Base-by-base conservation (phyloP, 2,888 invertebrate species). In the Dastarcus helophoroides region DNA sequence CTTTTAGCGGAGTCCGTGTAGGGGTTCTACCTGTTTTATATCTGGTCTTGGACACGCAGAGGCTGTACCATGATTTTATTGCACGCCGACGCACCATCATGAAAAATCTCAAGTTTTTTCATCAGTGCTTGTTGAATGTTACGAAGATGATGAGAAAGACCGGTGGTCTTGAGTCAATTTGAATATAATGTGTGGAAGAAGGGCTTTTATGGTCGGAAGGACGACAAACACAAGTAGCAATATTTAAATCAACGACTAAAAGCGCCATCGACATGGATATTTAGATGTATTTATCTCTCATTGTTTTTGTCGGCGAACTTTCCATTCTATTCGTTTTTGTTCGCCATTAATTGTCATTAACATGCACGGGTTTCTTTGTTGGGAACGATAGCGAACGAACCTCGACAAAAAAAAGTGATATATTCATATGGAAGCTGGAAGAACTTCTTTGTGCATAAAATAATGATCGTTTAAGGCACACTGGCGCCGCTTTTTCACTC, bases 11-110 rank as follows among this genome's bases (percentile, higher is more conserved):
- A 47, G 43, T 44, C 42, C 51, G 51, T 53, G 51, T 51, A 51
- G 51, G 51, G n/a, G n/a, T n/a, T 51, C 48, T 53, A 51, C 53
- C 51, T 53, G 51, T 50, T 52, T 47, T 48, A 48, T 53, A 47
- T 53, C 47, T 50, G 41, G 35, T 35, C 40, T 42, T 45, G 46
- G 47, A 51, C 54, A 54, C 54, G 54, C 54, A 54, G 50, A 50
- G n/a, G n/a, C n/a, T n/a, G n/a, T n/a, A 45, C 48, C 50, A 44
- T 42, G 48, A 46, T 44, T 43, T 47, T 35, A 26, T 26, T 32
- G 31, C 29, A 23, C 25, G 24, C 23, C 29, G 35, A 36, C 36
- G 40, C 38, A 27, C 8, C 6, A 8, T 9, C 24, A 23, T 8
- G 5, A 6, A 7, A 6, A 6, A 19, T 7, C 19, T 7, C 6